A percentile compares a stretch with the other conserved stretches of the same genome.
These are phyloP conservation scores for Chaetops frenatus DNA, from an alignment of 2,113 vertebrate genomes.

Conservation along the genomic window DNA sequence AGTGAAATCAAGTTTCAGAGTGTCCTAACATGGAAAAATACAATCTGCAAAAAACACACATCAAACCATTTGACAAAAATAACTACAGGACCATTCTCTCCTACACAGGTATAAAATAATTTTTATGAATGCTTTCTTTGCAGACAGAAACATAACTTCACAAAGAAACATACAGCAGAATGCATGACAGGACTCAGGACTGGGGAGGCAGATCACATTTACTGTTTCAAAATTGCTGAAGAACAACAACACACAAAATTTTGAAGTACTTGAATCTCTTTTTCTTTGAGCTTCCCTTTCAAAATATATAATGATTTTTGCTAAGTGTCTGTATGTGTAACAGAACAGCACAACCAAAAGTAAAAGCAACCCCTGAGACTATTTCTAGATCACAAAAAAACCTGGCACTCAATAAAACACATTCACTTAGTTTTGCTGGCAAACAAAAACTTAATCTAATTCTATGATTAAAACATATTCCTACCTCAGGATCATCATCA, in stretches of 20 bases:
- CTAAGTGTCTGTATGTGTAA: neutral
- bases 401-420: neutral
- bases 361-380: neutral
- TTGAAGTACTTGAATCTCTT: neutral
- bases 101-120: neutral
- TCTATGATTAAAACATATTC: constrained; percentile 8
- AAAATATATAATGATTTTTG: neutral
- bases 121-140: neutral
- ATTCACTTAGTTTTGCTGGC: accelerated
- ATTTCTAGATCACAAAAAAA: neutral
- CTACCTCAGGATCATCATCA: constrained; percentile 94
- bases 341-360: neutral
- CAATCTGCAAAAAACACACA: neutral
- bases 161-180: neutral
- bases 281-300: neutral
- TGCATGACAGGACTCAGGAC: neutral
- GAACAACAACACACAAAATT: neutral
- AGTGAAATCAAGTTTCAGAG: neutral
- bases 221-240: neutral
- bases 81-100: neutral
- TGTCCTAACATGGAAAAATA: neutral
- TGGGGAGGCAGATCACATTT: neutral
- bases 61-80: neutral
- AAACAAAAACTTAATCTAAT: neutral
- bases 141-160: neutral